Conservation (phyloP, 2,113 vertebrate species). For the Carettochelys insculpta region DNA sequence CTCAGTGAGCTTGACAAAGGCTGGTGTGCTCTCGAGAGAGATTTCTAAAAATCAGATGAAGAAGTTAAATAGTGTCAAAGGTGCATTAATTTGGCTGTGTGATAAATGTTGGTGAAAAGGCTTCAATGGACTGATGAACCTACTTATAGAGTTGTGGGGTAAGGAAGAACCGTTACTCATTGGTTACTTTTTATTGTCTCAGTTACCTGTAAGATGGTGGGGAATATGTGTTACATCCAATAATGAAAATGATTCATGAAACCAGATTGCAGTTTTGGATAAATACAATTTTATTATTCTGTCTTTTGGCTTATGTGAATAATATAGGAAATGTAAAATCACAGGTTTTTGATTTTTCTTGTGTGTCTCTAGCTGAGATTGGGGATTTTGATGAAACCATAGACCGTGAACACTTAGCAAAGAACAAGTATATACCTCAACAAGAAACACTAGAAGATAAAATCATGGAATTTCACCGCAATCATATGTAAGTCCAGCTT, state of each 20-base stretch:
- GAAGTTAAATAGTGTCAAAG: too few species aligned
- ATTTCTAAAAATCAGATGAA: too few species aligned
- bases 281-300: neutral
- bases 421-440: constrained; percentile 96
- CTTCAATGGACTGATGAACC: neutral
- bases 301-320: neutral
- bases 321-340: constrained; percentile 1
- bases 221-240: neutral
- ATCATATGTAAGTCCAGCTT: constrained; percentile 85
- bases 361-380: constrained; percentile 87
- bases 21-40: neutral
- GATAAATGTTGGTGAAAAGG: too few species aligned
- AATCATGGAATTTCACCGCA: constrained; percentile 94
- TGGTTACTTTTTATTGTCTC: fast-evolving
- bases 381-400: constrained; percentile 96
- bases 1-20: neutral
- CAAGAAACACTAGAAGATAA: constrained; percentile 95
- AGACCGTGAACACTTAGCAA: constrained; percentile 92
- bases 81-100: too few species aligned
- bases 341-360: neutral
- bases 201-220: neutral
- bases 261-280: neutral
- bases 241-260: neutral
- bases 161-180: neutral
- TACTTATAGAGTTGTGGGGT: neutral